These are phyloP conservation scores for Pteronotus mesoamericanus DNA, from an alignment of 2,797 vertebrate species.

Conservation along the genomic window DNA sequence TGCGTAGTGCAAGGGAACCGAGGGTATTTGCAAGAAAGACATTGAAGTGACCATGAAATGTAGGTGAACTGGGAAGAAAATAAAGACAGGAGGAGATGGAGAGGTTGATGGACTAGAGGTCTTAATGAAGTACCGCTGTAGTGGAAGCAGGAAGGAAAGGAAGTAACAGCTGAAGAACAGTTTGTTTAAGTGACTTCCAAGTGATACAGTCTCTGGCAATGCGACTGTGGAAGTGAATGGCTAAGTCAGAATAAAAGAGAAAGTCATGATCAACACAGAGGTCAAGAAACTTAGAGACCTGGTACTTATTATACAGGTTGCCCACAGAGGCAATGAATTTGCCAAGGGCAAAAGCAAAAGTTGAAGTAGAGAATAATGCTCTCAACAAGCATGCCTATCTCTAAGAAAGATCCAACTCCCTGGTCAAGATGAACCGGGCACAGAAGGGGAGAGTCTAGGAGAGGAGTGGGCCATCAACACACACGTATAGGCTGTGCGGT, in stretches of 20 bases:
- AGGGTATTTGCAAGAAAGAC: not conserved
- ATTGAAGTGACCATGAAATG: not conserved
- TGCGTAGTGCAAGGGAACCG: not conserved
- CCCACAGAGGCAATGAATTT: not conserved
- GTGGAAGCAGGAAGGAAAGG: not conserved
- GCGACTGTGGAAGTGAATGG: not conserved
- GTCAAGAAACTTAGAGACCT: not conserved
- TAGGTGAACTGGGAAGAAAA: not conserved
- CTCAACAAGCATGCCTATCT: not conserved
- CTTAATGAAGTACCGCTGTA: not conserved
- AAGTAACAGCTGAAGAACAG: not conserved
- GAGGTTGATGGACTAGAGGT: not conserved
- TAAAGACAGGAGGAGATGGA: not conserved
- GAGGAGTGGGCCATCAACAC: not conserved
- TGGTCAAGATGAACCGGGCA: not conserved
- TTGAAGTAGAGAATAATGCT: not conserved
- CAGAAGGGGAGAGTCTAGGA: not conserved
- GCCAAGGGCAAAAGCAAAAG: not conserved
- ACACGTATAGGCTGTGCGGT: not conserved
- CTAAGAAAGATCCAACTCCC: not conserved
- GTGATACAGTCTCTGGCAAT: not conserved
- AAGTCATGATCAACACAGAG: not conserved
- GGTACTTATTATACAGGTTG: not conserved
- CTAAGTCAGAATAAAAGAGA: not conserved
- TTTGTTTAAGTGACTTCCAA: not conserved